phyloP scores from a whole-genome alignment of 2,113 vertebrate species.

The Muntiacus muntjak region DNA sequence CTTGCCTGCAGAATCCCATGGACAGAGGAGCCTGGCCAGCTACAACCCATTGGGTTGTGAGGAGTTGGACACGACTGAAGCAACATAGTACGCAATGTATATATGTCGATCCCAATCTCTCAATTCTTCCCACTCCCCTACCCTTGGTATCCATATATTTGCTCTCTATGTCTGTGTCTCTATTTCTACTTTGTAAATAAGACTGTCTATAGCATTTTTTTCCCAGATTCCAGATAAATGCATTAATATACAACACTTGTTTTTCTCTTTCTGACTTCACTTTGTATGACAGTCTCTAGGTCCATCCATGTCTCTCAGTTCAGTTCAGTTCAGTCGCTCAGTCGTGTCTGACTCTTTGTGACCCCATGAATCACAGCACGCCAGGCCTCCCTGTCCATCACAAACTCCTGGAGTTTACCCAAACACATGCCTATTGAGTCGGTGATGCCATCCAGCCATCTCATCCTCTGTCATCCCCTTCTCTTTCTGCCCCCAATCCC shows the following conservation, averaged over 20 bases:
- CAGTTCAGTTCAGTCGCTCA: too few relatives aligned
- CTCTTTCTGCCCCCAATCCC: too few relatives aligned
- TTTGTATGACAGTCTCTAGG: background rate
- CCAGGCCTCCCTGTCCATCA: too few relatives aligned
- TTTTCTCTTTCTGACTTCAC: background rate
- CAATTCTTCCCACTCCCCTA: background rate
- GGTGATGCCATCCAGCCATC: too few relatives aligned
- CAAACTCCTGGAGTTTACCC: too few relatives aligned
- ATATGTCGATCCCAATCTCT: background rate
- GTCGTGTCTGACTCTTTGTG: too few relatives aligned
- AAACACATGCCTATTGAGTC: too few relatives aligned
- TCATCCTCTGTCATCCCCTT: too few relatives aligned
- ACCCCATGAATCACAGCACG: too few relatives aligned
- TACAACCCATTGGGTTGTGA: background rate
- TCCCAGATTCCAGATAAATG: background rate
- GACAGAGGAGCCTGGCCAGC: background rate
- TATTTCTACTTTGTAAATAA: background rate
- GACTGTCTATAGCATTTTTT: background rate
- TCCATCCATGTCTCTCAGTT: background rate
- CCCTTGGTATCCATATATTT: background rate
- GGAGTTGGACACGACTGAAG: background rate
- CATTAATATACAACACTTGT: background rate
- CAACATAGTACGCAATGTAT: background rate
- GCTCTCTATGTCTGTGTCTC: background rate
- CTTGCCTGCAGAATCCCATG: background rate